phyloP scores from a whole-genome alignment of 2,888 invertebrate species.

The Cantharis lateralis region DNA sequence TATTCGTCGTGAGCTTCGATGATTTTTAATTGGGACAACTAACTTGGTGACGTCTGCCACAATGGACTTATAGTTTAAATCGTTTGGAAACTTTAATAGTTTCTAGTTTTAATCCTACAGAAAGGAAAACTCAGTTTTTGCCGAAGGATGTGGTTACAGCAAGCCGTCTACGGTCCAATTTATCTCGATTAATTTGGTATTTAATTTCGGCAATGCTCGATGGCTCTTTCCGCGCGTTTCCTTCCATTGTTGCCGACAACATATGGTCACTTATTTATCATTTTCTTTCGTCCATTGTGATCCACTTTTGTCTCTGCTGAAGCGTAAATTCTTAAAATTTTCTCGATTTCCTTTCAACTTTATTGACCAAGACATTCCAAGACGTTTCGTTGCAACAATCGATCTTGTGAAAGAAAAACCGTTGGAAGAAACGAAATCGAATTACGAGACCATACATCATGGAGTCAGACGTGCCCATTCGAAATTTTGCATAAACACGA shows the following conservation, averaged over 20 bases:
- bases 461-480: not conserved
- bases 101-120: not conserved
- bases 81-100: not conserved
- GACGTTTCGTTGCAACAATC: not conserved
- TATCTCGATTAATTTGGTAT: not conserved
- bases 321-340: conserved; percentile 9
- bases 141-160: not conserved
- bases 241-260: not conserved
- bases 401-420: not conserved
- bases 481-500: not conserved
- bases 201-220: not conserved
- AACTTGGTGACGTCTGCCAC: not conserved
- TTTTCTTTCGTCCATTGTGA: not conserved
- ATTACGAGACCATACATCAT: not conserved
- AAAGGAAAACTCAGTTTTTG: not conserved
- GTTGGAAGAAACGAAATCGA: not conserved
- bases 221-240: not conserved
- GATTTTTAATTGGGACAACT: not conserved
- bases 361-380: not conserved
- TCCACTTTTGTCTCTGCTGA: not conserved
- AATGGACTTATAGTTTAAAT: not conserved
- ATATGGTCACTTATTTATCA: conserved; percentile 1
- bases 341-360: not conserved
- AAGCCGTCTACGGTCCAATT: not conserved
- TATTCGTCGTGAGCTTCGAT: no score